Conservation (phyloP, 2,888 invertebrate genomes). For the Julus scanicus region DNA sequence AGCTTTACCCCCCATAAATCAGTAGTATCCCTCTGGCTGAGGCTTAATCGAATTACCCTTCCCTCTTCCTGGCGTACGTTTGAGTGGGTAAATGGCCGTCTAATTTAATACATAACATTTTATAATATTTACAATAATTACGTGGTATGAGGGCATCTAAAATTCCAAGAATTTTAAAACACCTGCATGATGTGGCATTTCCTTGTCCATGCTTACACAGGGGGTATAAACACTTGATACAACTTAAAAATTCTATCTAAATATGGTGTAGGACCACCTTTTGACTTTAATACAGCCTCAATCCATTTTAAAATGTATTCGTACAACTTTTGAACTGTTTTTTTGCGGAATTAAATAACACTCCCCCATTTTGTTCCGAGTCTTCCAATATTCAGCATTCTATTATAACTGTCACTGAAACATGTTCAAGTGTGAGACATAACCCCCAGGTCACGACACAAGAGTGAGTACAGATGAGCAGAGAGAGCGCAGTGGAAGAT, state of each 20-base stretch:
- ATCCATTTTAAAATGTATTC: no score
- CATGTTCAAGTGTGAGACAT: no score
- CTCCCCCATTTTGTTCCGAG: no score
- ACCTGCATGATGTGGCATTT: neutral
- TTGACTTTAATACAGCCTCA: no score
- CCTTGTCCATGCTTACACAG: neutral
- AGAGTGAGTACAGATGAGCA: no score
- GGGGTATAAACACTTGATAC: neutral
- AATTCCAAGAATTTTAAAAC: neutral
- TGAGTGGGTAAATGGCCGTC: conserved; percentile 44
- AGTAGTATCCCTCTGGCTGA: neutral
- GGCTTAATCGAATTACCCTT: conserved; percentile 27
- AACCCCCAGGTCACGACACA: no score
- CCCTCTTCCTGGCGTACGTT: neutral
- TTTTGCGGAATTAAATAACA: neutral
- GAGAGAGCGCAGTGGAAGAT: no score
- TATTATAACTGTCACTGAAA: no score
- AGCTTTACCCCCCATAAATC: neutral
- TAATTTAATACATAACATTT: conserved; percentile 37
- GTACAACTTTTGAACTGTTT: no score
- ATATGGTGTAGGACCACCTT: no score
- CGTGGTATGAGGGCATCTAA: conserved; percentile 3
- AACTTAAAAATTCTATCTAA: neutral
- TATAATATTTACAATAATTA: conserved; percentile 43
- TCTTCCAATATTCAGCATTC: no score